Conservation (phyloP, 2,797 vertebrate species). For the Tympanoctomys barrerae region DNA sequence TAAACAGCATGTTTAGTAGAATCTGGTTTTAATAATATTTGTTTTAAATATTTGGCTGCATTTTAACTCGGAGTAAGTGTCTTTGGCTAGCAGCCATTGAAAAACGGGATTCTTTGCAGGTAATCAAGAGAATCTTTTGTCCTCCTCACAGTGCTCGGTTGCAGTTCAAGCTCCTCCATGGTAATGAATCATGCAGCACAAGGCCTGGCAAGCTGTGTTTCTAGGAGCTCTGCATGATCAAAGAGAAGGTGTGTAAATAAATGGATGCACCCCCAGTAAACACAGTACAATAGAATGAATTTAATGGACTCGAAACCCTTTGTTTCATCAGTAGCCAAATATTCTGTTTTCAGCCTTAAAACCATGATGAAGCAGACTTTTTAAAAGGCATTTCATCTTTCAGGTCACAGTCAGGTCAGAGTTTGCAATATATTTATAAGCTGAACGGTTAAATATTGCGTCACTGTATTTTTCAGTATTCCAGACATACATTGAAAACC, state of each 20-base stretch:
- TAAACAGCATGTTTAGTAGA: background rate
- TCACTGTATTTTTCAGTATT: background rate
- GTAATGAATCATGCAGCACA: conserved; percentile 53
- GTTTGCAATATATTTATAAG: background rate
- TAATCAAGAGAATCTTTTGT: conserved; percentile 42
- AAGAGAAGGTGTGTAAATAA: conserved; percentile 70
- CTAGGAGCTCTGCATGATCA: conserved; percentile 57
- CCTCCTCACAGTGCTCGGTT: background rate
- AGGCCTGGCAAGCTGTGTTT: conserved; percentile 35
- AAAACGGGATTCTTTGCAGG: background rate
- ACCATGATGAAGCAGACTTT: conserved; percentile 38
- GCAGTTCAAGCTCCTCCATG: conserved; percentile 31
- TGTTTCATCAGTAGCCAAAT: background rate
- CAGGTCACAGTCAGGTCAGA: background rate
- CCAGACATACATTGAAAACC: background rate
- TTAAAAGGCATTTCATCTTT: background rate
- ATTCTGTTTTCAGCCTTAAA: conserved; percentile 35
- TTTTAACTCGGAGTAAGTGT: conserved; percentile 5
- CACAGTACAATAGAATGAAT: conserved; percentile 45
- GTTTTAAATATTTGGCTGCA: conserved; percentile 56
- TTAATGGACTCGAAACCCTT: conserved; percentile 49
- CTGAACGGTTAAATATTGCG: background rate
- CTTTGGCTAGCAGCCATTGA: conserved; percentile 22
- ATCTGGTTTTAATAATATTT: conserved; percentile 5
- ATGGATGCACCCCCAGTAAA: conserved; percentile 62